These are phyloP conservation scores for Puma concolor DNA, from an alignment of 2,113 vertebrate genomes.

Conservation along the genomic window DNA sequence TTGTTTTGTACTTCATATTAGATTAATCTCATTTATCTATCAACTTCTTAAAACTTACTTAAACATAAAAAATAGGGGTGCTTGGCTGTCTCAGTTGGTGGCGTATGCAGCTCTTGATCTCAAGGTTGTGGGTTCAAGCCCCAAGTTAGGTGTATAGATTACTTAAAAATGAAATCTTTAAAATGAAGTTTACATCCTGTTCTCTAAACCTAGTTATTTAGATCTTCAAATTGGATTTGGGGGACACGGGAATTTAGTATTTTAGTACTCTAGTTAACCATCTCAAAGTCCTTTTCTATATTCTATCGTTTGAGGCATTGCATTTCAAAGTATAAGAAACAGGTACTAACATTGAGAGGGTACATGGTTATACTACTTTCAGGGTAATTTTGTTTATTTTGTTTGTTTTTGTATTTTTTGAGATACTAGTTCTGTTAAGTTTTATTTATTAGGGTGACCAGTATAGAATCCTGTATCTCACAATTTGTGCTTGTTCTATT, in stretches of 20 bases:
- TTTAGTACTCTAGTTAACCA: background rate
- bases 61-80: background rate
- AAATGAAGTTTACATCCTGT: background rate
- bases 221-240: background rate
- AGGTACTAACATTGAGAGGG: background rate
- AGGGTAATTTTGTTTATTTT: background rate
- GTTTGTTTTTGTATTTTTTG: background rate
- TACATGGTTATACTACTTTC: background rate
- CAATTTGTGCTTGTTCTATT: background rate
- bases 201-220: background rate
- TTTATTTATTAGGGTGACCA: background rate
- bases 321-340: slow-evolving; percentile 1
- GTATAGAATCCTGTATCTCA: background rate
- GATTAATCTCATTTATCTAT: background rate
- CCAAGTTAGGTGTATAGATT: background rate
- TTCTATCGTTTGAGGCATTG: background rate
- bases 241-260: background rate
- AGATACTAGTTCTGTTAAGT: background rate
- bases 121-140: background rate
- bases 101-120: background rate
- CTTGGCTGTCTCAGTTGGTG: background rate
- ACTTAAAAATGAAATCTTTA: background rate
- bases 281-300: background rate
- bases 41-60: slow-evolving; percentile 12
- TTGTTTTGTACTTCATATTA: slow-evolving; percentile 22